Evolutionary conservation across 1,140 invertebrate species (phyloP).

Genomic region (Trachymyrmex septentrionalis): DNA sequence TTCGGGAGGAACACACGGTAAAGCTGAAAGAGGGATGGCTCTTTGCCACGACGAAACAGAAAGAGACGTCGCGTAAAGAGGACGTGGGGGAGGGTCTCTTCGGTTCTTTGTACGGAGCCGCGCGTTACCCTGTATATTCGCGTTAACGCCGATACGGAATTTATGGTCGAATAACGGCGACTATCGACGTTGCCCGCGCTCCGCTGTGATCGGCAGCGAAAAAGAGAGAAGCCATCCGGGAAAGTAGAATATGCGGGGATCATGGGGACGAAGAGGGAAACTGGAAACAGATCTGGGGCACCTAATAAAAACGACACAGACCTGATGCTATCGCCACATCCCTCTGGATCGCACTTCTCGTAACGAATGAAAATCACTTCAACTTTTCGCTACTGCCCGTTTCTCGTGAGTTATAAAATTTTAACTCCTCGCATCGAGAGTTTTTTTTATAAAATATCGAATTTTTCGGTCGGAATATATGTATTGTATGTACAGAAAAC

Average conservation of each 20-base stretch:
- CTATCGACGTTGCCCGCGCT: conserved; percentile 57
- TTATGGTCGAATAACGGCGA: conserved; percentile 80
- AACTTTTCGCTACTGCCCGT: not conserved
- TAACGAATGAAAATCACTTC: conserved; percentile 46
- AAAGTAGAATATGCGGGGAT: conserved; percentile 4
- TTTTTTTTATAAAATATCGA: conserved; percentile 17
- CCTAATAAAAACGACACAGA: conserved; percentile 52
- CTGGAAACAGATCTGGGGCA: conserved; percentile 34
- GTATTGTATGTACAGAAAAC: not conserved
- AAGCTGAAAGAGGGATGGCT: conserved; percentile 53
- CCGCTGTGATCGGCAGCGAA: conserved; percentile 62
- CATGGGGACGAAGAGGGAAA: not conserved
- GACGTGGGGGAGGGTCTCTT: not conserved
- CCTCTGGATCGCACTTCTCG: conserved; percentile 32
- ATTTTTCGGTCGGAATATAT: conserved; percentile 2
- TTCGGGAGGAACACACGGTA: conserved; percentile 33
- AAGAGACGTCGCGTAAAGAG: conserved; percentile 48
- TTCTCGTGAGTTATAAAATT: conserved; percentile 14
- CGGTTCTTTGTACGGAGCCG: conserved; percentile 45
- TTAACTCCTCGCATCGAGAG: not conserved
- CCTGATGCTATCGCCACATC: conserved; percentile 35
- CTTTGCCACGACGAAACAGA: conserved; percentile 50
- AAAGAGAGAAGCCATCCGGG: conserved; percentile 60
- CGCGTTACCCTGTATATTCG: conserved; percentile 75
- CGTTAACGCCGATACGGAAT: conserved; percentile 76